phyloP scores from a whole-genome alignment of 2,888 invertebrate genomes.

The Ethmia dodecea region DNA sequence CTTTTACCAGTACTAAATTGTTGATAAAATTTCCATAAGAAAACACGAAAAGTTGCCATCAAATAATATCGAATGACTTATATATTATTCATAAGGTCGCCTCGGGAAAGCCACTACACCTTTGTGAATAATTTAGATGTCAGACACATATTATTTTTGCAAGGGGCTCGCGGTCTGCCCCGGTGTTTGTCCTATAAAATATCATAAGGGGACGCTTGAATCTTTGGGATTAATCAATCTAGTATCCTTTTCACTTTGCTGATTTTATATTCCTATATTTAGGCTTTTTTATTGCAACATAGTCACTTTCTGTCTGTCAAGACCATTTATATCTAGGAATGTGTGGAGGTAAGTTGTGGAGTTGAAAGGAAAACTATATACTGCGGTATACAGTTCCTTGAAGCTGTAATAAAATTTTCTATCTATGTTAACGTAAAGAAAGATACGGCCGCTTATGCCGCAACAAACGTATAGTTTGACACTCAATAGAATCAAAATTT shows the following conservation, averaged over 20 bases:
- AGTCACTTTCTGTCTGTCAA: no score
- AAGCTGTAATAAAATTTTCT: no score
- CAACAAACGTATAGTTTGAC: no score
- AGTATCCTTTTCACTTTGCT: not conserved
- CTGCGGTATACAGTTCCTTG: no score
- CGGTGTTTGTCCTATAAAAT: slow-evolving; percentile 58
- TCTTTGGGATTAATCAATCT: slow-evolving; percentile 28
- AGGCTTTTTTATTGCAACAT: no score
- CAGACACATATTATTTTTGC: slow-evolving; percentile 67
- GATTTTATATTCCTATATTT: no score
- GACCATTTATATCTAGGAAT: no score
- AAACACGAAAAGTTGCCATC: slow-evolving; percentile 40
- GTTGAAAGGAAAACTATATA: no score
- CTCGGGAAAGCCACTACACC: slow-evolving; percentile 53
- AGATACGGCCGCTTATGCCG: no score
- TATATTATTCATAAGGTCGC: slow-evolving; percentile 64
- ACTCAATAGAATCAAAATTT: no score
- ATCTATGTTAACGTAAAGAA: no score
- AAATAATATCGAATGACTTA: slow-evolving; percentile 63
- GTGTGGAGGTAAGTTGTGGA: no score
- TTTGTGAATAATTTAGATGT: slow-evolving; percentile 69
- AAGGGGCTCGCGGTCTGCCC: slow-evolving; percentile 45
- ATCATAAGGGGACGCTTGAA: slow-evolving; percentile 35
- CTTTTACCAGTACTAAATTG: slow-evolving; percentile 23
- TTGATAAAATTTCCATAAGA: slow-evolving; percentile 30